These are phyloP conservation scores for Drosophila multiciliata DNA, from an alignment of 2,888 invertebrate species.

Conservation along the genomic window DNA sequence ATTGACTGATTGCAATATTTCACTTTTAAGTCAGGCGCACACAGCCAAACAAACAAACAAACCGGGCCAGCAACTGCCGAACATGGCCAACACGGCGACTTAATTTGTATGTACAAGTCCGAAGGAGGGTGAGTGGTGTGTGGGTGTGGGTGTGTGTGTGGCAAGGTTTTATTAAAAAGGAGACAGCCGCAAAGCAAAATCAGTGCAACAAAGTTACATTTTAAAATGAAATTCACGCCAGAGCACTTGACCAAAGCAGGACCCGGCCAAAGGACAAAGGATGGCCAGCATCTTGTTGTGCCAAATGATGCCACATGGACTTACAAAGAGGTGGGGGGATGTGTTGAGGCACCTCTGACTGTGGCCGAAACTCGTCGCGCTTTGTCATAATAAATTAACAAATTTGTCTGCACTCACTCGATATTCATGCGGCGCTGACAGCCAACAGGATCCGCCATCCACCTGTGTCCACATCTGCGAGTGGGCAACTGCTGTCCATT, in stretches of 20 bases:
- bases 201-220: constrained; percentile 72
- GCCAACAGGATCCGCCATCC: constrained; percentile 60
- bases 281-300: constrained; percentile 53
- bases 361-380: constrained; percentile 49
- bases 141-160: background rate
- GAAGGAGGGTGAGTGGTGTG: background rate
- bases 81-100: constrained; percentile 64
- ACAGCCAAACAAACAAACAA: constrained; percentile 45
- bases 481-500: constrained; percentile 71
- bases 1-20: constrained; percentile 81
- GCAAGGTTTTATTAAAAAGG: constrained; percentile 73
- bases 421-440: constrained; percentile 75
- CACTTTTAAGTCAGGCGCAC: constrained; percentile 70
- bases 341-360: constrained; percentile 3
- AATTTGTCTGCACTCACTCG: constrained; percentile 76
- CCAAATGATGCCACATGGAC: constrained; percentile 60
- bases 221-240: constrained; percentile 67
- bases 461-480: constrained; percentile 67
- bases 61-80: constrained; percentile 36
- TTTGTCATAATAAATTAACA: constrained; percentile 79
- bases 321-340: background rate
- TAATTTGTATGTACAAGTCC: constrained; percentile 75
- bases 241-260: constrained; percentile 64
- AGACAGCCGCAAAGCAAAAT: constrained; percentile 59
- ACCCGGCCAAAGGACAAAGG: constrained; percentile 29